These are phyloP conservation scores for Cyrtorhinus lividipennis DNA, from an alignment of 1,140 invertebrate species.

Conservation along the genomic window DNA sequence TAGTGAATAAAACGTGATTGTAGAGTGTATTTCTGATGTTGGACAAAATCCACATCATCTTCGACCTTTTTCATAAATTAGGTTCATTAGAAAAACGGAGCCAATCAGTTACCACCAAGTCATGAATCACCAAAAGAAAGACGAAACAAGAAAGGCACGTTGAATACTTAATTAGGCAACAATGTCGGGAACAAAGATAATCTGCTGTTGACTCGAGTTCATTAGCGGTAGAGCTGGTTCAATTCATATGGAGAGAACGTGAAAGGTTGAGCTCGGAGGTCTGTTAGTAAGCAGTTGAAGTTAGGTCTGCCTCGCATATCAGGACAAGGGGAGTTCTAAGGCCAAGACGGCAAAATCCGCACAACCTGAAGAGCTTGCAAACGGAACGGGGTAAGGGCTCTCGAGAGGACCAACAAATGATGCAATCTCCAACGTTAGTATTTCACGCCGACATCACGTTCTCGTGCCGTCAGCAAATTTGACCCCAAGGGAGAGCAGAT, in stretches of 20 bases:
- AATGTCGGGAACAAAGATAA: background rate
- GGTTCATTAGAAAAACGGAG: too few species aligned
- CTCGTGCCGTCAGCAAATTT: background rate
- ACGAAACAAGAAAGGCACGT: background rate
- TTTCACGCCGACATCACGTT: background rate
- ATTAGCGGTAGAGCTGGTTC: constrained; percentile 2
- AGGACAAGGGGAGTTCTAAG: too few species aligned
- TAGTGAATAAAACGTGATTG: too few species aligned
- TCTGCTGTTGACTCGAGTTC: constrained; percentile 3
- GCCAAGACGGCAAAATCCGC: too few species aligned
- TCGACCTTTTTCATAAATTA: too few species aligned
- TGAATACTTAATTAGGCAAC: constrained; percentile 10
- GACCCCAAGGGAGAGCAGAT: too few species aligned
- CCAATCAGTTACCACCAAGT: background rate
- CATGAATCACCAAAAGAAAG: constrained; percentile 7
- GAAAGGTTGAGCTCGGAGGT: constrained; percentile 2
- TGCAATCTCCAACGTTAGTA: background rate
- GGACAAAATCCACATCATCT: too few species aligned
- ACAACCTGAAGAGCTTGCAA: too few species aligned
- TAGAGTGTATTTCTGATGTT: too few species aligned
- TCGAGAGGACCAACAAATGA: background rate
- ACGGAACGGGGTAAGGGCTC: too few species aligned
- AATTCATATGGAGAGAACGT: constrained; percentile 8
- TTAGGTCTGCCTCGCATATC: background rate
- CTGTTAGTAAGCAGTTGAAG: background rate